A percentile compares a stretch with the other conserved stretches of the same genome.
Conservation (phyloP, 2,797 vertebrate species). For the Xiphophorus birchmanni region DNA sequence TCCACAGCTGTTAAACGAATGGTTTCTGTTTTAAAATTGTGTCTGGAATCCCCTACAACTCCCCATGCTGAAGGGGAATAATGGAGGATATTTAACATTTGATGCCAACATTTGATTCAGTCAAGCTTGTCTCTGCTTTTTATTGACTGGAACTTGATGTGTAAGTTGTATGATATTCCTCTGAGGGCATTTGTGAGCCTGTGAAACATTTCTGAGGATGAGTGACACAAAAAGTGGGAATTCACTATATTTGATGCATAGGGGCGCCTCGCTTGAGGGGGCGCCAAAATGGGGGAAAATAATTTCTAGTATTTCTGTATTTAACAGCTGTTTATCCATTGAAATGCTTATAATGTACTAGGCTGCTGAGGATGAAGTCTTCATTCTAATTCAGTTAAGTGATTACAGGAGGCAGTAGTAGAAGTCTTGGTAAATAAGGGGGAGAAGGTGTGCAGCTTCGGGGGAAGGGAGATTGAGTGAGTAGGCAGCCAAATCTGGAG, state of each 20-base stretch:
- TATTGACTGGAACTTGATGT: neutral
- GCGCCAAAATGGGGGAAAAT: too few relatives aligned
- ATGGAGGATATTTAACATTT: neutral
- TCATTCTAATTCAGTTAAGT: neutral
- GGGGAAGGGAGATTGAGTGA: conserved; percentile 67
- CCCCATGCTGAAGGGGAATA: neutral
- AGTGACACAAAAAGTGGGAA: too few relatives aligned
- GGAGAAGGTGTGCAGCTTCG: conserved; percentile 41
- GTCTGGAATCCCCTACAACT: conserved; percentile 35
- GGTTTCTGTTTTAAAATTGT: neutral
- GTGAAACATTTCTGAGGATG: conserved; percentile 45
- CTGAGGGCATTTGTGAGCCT: conserved; percentile 26
- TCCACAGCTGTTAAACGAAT: neutral
- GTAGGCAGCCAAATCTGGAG: neutral
- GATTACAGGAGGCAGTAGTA: conserved; percentile 31
- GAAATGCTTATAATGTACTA: too few relatives aligned
- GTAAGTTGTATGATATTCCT: neutral
- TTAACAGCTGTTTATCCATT: too few relatives aligned
- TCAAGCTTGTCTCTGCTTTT: neutral
- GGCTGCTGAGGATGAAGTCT: neutral
- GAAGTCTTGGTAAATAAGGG: conserved; percentile 37
- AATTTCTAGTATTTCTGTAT: too few relatives aligned
- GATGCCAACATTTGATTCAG: neutral
- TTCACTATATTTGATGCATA: too few relatives aligned
- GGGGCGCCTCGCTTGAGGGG: too few relatives aligned